phyloP scores from a whole-genome alignment of 1,140 invertebrate species.

The Pachypsylla venusta region DNA sequence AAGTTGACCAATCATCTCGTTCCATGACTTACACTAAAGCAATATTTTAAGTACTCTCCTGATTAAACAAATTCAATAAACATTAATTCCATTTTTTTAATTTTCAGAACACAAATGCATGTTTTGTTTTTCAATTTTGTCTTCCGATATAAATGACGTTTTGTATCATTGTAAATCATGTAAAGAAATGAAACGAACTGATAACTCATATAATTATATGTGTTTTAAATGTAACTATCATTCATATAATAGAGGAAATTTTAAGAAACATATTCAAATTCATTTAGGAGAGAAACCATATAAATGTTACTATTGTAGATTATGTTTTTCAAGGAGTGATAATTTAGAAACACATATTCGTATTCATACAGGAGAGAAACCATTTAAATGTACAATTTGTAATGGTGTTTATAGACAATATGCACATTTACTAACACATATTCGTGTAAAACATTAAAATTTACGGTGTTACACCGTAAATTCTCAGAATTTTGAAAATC shows the following conservation, averaged over 20 bases:
- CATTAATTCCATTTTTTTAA: too few relatives aligned
- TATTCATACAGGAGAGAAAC: too few relatives aligned
- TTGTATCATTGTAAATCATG: neutral
- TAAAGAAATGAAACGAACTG: neutral
- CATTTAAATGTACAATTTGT: too few relatives aligned
- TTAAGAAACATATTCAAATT: neutral
- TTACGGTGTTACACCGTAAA: too few relatives aligned
- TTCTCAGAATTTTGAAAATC: too few relatives aligned
- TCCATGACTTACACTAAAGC: too few relatives aligned
- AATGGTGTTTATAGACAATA: too few relatives aligned
- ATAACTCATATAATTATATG: neutral
- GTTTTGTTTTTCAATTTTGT: neutral
- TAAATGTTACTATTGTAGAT: neutral
- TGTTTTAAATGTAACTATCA: neutral
- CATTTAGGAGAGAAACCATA: neutral
- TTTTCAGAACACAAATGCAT: neutral
- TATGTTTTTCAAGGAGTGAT: neutral
- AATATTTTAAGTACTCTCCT: too few relatives aligned
- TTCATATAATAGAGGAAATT: neutral
- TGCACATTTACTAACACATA: too few relatives aligned
- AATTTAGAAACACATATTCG: neutral
- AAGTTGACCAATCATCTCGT: too few relatives aligned
- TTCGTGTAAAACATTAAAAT: too few relatives aligned
- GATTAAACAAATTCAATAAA: too few relatives aligned
- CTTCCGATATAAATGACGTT: neutral